phyloP scores from a whole-genome alignment of 2,113 vertebrate genomes.

The Steatornis caripensis region DNA sequence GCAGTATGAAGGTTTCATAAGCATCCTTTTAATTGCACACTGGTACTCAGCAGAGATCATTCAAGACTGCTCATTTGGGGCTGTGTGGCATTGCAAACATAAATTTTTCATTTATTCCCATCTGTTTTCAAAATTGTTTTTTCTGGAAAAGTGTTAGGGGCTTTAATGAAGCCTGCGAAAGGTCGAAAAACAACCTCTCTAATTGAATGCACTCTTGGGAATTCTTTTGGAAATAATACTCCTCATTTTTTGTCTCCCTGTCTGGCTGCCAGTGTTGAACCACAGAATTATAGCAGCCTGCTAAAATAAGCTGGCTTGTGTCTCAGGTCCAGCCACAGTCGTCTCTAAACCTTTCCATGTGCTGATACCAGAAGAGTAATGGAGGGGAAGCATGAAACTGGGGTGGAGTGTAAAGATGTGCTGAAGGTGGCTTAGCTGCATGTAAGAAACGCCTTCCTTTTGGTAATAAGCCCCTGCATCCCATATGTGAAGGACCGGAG shows the following conservation, averaged over 20 bases:
- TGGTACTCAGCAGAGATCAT: background rate
- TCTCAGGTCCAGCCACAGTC: background rate
- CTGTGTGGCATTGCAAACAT: background rate
- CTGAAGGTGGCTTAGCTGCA: background rate
- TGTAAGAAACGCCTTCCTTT: background rate
- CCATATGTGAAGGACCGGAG: background rate
- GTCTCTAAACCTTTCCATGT: background rate
- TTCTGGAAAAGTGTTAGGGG: conserved; percentile 8
- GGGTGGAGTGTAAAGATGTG: background rate
- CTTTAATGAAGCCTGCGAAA: background rate
- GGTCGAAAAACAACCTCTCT: conserved; percentile 11
- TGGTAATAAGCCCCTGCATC: background rate
- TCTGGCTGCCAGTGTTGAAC: conserved; percentile 20
- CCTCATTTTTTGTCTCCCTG: background rate
- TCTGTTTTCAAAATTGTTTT: background rate
- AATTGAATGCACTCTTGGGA: conserved; percentile 1
- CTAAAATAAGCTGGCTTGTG: background rate
- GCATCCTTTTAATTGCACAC: background rate
- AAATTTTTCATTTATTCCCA: background rate
- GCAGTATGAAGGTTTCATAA: background rate
- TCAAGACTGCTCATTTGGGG: background rate
- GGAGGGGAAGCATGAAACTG: background rate
- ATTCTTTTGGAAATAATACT: background rate
- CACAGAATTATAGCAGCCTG: background rate
- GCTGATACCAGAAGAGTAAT: background rate